Conservation (phyloP, 2,888 invertebrate species). For the Megalurothrips usitatus region DNA sequence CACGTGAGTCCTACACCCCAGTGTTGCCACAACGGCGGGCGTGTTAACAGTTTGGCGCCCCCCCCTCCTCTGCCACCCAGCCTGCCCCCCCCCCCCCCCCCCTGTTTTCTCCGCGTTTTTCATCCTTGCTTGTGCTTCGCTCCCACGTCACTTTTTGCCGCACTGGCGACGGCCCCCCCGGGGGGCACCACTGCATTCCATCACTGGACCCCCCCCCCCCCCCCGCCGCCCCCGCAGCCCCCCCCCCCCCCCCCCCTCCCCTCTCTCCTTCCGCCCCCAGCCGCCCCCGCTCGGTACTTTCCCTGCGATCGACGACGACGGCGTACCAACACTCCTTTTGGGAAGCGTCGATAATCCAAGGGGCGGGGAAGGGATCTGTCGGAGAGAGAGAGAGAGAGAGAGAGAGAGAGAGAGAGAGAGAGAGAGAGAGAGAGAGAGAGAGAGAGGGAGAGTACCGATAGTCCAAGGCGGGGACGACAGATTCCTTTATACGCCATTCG, state of each 20-base stretch:
- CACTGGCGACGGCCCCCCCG: too few species aligned
- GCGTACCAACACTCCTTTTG: constrained; percentile 2
- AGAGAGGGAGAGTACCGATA: background rate
- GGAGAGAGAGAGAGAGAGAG: background rate
- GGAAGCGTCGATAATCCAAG: constrained; percentile 1
- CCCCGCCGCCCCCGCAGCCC: too few species aligned
- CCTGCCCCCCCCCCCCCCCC: too few species aligned
- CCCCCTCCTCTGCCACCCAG: background rate
- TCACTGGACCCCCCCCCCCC: too few species aligned
- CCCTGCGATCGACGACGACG: background rate
- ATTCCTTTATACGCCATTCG: constrained; percentile 9
- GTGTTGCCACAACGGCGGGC: too few species aligned
- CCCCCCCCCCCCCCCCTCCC: too few species aligned
- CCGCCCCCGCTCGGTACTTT: background rate
- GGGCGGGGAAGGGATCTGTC: background rate
- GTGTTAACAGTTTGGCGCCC: background rate
- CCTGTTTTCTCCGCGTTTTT: background rate
- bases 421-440: background rate
- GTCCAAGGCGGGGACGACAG: background rate
- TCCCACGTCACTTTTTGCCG: background rate
- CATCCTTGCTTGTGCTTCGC: background rate
- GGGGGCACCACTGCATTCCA: too few species aligned
- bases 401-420: background rate
- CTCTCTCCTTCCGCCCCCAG: too few species aligned
- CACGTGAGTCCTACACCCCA: too few species aligned